Conservation (phyloP, 2,113 vertebrate species). For the Pseudorectes ferrugineus region DNA sequence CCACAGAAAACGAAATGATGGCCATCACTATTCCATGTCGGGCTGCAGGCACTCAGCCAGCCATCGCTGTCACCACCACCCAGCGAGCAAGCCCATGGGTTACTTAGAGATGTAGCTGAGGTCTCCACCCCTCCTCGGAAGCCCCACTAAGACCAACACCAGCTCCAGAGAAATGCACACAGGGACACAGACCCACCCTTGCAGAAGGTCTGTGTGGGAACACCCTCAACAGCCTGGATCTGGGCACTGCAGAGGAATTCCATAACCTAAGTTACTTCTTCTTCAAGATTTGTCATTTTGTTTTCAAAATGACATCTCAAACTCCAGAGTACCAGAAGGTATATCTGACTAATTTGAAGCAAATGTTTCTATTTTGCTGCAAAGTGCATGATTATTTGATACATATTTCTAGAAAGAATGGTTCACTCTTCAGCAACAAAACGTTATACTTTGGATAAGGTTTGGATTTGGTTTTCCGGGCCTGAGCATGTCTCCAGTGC, state of each 20-base stretch:
- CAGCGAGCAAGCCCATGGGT: fast-evolving
- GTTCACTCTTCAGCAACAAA: not conserved
- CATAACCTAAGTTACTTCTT: not conserved
- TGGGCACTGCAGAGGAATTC: not conserved
- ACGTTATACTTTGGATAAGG: not conserved
- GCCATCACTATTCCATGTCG: not conserved
- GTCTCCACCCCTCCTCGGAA: not conserved
- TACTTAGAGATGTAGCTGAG: fast-evolving
- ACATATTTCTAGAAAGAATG: not conserved
- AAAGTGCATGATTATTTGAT: not conserved
- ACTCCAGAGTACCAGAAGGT: not conserved
- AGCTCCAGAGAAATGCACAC: not conserved
- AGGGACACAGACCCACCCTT: not conserved
- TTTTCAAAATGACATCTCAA: not conserved
- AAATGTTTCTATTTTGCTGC: not conserved
- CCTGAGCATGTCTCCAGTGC: not conserved
- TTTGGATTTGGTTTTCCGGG: not conserved
- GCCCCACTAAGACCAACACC: not conserved
- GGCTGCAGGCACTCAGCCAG: not conserved
- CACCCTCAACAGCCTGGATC: fast-evolving
- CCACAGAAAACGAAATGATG: not conserved
- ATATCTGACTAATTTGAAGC: not conserved
- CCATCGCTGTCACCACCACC: not conserved
- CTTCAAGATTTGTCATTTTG: not conserved
- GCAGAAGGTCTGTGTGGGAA: not conserved